Percentiles rank a stretch among this genome's conserved stretches.
phyloP scores from a whole-genome alignment of 2,888 invertebrate genomes.

The Archips crataeganus region DNA sequence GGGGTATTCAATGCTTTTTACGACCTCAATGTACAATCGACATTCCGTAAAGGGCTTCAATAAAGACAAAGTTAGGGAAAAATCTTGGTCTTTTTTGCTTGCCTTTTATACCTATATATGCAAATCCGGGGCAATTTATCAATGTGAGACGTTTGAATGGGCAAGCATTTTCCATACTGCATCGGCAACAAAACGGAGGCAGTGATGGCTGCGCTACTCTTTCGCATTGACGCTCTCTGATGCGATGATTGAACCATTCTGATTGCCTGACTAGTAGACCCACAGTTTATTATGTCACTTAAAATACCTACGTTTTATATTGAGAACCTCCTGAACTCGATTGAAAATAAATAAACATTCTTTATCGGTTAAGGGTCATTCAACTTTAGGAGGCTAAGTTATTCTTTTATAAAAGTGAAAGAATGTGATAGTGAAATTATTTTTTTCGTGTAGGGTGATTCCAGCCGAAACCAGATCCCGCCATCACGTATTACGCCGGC shows the following conservation, averaged over 20 bases:
- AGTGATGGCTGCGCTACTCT: constrained; percentile 42
- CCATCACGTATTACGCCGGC: constrained; percentile 13
- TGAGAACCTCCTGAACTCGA: too few species aligned
- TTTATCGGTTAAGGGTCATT: not conserved
- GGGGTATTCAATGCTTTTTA: constrained; percentile 49
- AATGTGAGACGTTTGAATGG: constrained; percentile 77
- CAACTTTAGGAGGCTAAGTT: not conserved
- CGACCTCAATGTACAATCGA: constrained; percentile 50
- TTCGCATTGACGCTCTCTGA: constrained; percentile 28
- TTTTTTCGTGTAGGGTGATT: not conserved
- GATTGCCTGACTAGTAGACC: not conserved
- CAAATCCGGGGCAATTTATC: constrained; percentile 79
- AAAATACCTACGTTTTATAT: too few species aligned
- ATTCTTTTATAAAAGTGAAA: not conserved
- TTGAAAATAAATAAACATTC: too few species aligned
- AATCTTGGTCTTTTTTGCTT: constrained; percentile 63
- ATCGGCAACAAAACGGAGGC: constrained; percentile 60
- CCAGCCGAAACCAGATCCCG: constrained; percentile 5
- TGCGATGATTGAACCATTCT: not conserved
- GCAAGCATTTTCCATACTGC: constrained; percentile 61
- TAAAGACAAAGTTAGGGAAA: constrained; percentile 65
- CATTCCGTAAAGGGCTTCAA: constrained; percentile 58
- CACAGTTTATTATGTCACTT: not conserved
- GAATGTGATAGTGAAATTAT: not conserved
- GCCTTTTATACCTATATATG: constrained; percentile 72